phyloP scores from a whole-genome alignment of 2,888 invertebrate genomes.

The Trissolcus japonicus region DNA sequence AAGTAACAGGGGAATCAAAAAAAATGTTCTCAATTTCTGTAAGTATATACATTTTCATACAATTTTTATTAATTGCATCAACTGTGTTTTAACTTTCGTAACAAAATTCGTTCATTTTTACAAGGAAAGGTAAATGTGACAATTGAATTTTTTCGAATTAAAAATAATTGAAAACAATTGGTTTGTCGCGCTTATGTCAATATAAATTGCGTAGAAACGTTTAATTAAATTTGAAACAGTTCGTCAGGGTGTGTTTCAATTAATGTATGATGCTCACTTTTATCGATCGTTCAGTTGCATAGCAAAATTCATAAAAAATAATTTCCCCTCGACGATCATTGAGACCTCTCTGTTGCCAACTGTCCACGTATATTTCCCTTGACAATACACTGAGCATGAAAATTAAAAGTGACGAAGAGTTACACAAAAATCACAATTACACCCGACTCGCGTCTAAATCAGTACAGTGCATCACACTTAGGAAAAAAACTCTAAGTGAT shows the following conservation, averaged over 20 bases:
- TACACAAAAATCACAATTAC: slow-evolving; percentile 20
- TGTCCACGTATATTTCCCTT: slow-evolving; percentile 46
- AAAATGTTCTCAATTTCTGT: no score
- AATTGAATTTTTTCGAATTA: no score
- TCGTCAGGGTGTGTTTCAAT: slow-evolving; percentile 10
- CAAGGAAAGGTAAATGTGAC: no score
- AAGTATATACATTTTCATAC: no score
- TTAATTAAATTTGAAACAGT: slow-evolving; percentile 5
- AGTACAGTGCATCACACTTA: background rate
- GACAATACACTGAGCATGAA: slow-evolving; percentile 37
- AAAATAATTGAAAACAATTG: no score
- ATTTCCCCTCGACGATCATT: slow-evolving; percentile 40
- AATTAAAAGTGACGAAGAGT: slow-evolving; percentile 34
- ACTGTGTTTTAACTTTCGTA: no score
- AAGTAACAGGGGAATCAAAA: no score
- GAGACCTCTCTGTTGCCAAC: slow-evolving; percentile 28
- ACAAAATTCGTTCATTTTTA: no score
- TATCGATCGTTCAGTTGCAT: slow-evolving; percentile 35
- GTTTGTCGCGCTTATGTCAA: background rate
- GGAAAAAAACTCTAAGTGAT: background rate
- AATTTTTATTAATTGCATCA: no score
- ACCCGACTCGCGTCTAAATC: slow-evolving; percentile 23
- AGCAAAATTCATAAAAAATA: slow-evolving; percentile 45
- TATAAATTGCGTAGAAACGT: background rate
- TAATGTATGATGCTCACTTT: slow-evolving; percentile 24